Evolutionary conservation across 2,113 vertebrate genomes (phyloP), one percentile per base, ranked within the genome.

Genomic region (Fregata magnificens): DNA sequence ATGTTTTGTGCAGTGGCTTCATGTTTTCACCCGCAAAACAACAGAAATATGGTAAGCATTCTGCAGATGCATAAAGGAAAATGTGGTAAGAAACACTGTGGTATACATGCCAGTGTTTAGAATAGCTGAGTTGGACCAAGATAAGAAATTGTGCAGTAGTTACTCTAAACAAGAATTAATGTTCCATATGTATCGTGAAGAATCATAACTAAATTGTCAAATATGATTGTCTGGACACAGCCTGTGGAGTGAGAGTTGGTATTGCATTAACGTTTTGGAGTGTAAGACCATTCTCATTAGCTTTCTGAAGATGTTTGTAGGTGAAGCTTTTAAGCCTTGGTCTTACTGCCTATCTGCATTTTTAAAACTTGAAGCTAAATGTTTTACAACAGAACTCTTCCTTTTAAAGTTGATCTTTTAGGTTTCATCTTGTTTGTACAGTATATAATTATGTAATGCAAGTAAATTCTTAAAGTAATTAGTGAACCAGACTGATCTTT

Each of bases 401-500:
- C 44, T 56, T 66, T 77, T 61, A 61, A 62, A 82, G 58, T 65
- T 86, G 66, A 32, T 94, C 70, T 87, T 82, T 56, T 87, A 24
- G 7, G 15, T 92, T 88, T 36, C 42, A 19, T 85, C 66, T 94
- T 81, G 67, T 44, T 94, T 0, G 0, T 70, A 49, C 10, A 49
- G 45, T 53, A 29, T 59, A 19, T 61, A 61, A 14, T 66, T 90
- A 66, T 36, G 34, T 72, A 56, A 79, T 53, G 66, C 38, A 77
- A 70, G 45, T 69, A 82, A 67, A 85, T 94, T 89, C 36, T 76
- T 72, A 7, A 63, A 96, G 78, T 88, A 77, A 86, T 90, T 79
- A 96, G 66, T 77, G 59, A 82, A 90, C 42, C 53, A 65, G 66
- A 80, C 82, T 84, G 82, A 87, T 92, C 87, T 95, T 80, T 85